These are phyloP conservation scores for Muscidifurax raptorellus DNA, from an alignment of 1,140 invertebrate genomes.

Conservation along the genomic window DNA sequence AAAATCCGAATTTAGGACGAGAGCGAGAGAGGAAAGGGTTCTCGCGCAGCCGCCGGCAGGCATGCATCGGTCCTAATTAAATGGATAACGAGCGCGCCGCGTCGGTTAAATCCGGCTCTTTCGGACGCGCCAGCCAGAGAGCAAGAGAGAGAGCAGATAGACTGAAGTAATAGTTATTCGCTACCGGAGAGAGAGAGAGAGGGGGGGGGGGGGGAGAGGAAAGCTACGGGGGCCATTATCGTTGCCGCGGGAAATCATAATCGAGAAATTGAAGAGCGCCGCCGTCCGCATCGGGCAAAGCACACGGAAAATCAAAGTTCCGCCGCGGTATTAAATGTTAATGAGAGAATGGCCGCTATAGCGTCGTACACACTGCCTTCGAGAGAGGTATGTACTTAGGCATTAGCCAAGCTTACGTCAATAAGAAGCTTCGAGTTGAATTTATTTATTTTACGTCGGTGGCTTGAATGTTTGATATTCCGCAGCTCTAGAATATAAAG, in stretches of 20 bases:
- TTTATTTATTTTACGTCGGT: not conserved
- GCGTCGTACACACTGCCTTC: not conserved
- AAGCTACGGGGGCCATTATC: constrained; percentile 54
- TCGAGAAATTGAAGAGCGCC: constrained; percentile 60
- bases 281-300: not conserved
- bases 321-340: constrained; percentile 65
- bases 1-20: constrained; percentile 52
- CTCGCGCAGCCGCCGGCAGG: not conserved
- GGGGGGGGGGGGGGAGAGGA: constrained; percentile 24
- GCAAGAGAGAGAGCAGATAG: constrained; percentile 23
- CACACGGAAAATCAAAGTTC: constrained; percentile 65
- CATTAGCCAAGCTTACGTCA: constrained; percentile 25
- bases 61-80: constrained; percentile 52
- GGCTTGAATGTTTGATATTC: too few species aligned
- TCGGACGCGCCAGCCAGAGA: constrained; percentile 13
- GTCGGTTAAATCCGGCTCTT: constrained; percentile 49
- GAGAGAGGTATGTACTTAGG: constrained; percentile 6
- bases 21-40: not conserved
- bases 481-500: not conserved
- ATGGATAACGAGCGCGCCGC: constrained; percentile 52
- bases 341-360: constrained; percentile 57
- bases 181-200: constrained; percentile 43
- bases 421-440: not conserved
- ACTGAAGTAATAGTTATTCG: constrained; percentile 63
- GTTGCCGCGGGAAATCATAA: constrained; percentile 61